These are phyloP conservation scores for Porites australiensis DNA, from an alignment of 64 coral and sea anemone genomes.

Conservation along the genomic window DNA sequence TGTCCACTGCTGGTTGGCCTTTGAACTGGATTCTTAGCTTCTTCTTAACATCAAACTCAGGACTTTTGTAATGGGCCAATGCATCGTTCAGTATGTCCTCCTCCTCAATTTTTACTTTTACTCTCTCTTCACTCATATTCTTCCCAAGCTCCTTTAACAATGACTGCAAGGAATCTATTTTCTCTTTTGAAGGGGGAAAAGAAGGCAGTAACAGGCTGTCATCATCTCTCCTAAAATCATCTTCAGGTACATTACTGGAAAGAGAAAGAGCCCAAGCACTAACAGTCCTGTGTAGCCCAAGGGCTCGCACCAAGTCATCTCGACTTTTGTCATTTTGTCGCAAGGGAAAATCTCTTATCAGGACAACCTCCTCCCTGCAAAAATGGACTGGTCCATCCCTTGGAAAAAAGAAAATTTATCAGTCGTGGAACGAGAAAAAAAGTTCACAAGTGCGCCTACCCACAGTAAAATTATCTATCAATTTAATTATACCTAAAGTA, in stretches of 20 bases:
- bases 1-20: too few relatives aligned
- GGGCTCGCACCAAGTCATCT: constrained; percentile 4
- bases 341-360: too few relatives aligned
- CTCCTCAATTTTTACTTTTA: neutral
- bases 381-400: too few relatives aligned
- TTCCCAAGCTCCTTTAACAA: neutral
- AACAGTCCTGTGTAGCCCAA: constrained; percentile 36
- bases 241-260: neutral
- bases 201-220: neutral
- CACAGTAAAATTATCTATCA: too few relatives aligned
- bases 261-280: constrained; percentile 28
- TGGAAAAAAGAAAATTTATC: too few relatives aligned
- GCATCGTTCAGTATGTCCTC: constrained; percentile 8
- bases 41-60: constrained; percentile 23
- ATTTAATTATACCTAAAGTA: too few relatives aligned
- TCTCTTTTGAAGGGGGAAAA: too few relatives aligned
- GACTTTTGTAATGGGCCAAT: constrained; percentile 40
- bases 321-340: neutral
- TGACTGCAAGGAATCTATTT: neutral
- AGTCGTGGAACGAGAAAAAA: too few relatives aligned
- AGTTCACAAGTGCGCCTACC: too few relatives aligned
- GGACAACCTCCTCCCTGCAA: too few relatives aligned
- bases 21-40: neutral
- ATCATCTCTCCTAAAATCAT: constrained; percentile 11
- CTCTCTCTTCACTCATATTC: neutral